Percentiles rank a stretch among this genome's conserved stretches.
phyloP scores from a whole-genome alignment of 2,113 vertebrate genomes.

The Emydocephalus ijimae region DNA sequence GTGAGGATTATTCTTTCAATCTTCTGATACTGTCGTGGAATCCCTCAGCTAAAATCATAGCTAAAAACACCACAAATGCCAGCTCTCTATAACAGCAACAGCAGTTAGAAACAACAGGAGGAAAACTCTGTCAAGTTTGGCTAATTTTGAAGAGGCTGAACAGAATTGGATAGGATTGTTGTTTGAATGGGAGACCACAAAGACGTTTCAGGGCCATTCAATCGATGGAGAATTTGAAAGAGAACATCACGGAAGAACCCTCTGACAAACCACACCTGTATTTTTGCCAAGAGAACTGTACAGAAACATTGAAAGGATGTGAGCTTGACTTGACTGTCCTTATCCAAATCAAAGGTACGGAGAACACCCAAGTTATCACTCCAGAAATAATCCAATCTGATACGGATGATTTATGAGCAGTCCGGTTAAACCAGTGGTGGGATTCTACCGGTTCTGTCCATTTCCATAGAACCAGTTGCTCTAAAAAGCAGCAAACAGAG shows the following conservation, averaged over 20 bases:
- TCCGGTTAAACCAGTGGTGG: not conserved
- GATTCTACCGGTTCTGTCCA: too few relatives aligned
- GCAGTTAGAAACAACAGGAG: not conserved
- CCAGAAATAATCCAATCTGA: not conserved
- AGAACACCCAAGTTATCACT: not conserved
- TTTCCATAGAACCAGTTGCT: too few relatives aligned
- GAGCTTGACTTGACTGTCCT: not conserved
- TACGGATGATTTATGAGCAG: not conserved
- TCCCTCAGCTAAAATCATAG: not conserved
- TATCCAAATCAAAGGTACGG: not conserved
- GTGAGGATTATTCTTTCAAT: not conserved
- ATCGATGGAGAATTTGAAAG: not conserved
- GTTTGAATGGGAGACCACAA: not conserved
- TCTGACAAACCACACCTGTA: not conserved
- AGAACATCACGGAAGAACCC: not conserved
- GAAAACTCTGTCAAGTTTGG: not conserved
- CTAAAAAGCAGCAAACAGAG: too few relatives aligned
- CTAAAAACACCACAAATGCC: not conserved
- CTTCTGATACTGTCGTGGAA: not conserved
- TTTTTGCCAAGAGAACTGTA: not conserved
- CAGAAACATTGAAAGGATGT: not conserved
- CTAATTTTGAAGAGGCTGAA: not conserved
- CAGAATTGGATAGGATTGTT: not conserved
- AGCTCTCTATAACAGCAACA: not conserved
- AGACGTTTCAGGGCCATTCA: not conserved